Base-by-base conservation (phyloP, 1,140 invertebrate genomes). In the Brachionus rotundiformis region DNA sequence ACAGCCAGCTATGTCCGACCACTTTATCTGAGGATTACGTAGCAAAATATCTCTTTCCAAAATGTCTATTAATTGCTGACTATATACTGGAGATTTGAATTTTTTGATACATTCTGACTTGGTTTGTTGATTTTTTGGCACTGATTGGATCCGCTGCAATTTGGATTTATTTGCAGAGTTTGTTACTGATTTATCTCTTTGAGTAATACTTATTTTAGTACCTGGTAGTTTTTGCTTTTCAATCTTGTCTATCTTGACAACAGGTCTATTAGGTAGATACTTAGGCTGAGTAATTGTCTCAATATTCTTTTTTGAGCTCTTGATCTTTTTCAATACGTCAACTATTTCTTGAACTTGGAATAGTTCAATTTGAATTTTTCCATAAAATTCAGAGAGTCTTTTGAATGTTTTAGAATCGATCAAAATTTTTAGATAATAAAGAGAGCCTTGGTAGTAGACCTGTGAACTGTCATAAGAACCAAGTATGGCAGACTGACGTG, bases 1-100 rank as follows among this genome's bases (percentile, higher is more conserved):
- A 63, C 99, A 90, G 89, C 98, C 96, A n/a, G 96, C 96, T 86
- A 99, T 98, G 87, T 99, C 96, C 86, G 84, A 87, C 96, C 96
- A 98, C 85, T 92, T 91, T 83, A 98, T 95, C 88, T 96, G 96
- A 25, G 95, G 95, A 90, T 98, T 95, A 88, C 95, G 96, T 89
- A 97, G 95, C 82, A 99, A 92, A 88, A 99, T 98, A 89, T 98
- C 96, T 86, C 96, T 90, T 88, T 98, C 96, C 82, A 98, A 89
- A 89, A 95, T 93, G 85, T 98, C 96, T 1, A 98, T 95, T 41
- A 99, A 90, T 87, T 98, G 96, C 68, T 92, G 91, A 87, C 99
- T 96, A 85, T 93, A 92, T 44, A 94, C 92, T 82, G 92, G 91
- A 0, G 93, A 92, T 86, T 98, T 95, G 90, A 98, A 99, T 86